phyloP scores from a whole-genome alignment of 2,888 invertebrate genomes.

The Tenthredo notha region DNA sequence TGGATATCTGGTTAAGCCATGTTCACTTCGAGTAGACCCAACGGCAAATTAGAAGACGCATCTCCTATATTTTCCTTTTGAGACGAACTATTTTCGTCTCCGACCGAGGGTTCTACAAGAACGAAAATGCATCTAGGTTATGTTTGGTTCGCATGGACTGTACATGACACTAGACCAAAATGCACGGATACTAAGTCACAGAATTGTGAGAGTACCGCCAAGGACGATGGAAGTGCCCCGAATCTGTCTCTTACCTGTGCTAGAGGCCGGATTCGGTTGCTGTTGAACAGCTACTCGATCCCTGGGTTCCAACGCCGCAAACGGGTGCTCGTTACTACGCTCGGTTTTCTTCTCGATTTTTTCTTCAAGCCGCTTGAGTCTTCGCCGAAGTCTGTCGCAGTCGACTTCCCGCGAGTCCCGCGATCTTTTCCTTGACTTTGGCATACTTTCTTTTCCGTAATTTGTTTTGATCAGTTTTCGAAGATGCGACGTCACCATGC shows the following conservation, averaged over 20 bases:
- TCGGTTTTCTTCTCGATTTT: background rate
- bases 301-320: background rate
- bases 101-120: constrained; percentile 51
- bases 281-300: constrained; percentile 1
- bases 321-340: background rate
- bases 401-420: constrained; percentile 18
- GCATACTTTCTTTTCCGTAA: constrained; percentile 33
- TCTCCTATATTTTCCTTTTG: constrained; percentile 16
- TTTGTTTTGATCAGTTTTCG: constrained; percentile 49
- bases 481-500: constrained; percentile 52
- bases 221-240: background rate
- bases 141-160: background rate
- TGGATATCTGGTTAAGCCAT: constrained; percentile 27
- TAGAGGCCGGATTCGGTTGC: background rate
- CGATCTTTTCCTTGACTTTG: constrained; percentile 43
- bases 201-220: constrained; percentile 18
- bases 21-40: background rate
- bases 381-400: constrained; percentile 22
- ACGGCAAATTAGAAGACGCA: background rate
- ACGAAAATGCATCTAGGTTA: constrained; percentile 32
- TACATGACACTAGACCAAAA: constrained; percentile 24
- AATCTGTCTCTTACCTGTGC: background rate
- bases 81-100: constrained; percentile 24
- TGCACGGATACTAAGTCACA: constrained; percentile 27
- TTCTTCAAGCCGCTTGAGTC: background rate